Evolutionary conservation across 2,888 invertebrate species (phyloP).

Genomic region (Xestia c-nigrum): DNA sequence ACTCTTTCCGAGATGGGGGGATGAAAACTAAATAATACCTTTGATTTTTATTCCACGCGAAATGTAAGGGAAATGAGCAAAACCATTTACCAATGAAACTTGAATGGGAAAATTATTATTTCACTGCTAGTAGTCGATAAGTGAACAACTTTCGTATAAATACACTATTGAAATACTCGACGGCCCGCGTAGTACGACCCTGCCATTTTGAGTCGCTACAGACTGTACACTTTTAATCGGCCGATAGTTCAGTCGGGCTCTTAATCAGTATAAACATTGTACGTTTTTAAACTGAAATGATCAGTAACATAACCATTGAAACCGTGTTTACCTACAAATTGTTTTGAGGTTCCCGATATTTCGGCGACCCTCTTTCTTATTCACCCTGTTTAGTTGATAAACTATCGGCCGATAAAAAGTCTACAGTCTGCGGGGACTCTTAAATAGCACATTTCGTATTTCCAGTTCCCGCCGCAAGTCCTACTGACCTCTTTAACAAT

Average conservation of each 20-base stretch:
- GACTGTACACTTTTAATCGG: neutral
- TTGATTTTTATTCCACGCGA: neutral
- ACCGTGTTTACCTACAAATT: too few species aligned
- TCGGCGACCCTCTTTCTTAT: neutral
- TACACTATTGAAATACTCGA: slow-evolving; percentile 51
- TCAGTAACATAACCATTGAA: neutral
- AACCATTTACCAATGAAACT: slow-evolving; percentile 7
- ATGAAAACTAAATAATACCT: too few species aligned
- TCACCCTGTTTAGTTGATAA: neutral
- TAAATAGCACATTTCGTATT: slow-evolving; percentile 37
- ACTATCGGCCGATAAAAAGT: neutral
- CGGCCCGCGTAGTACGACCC: slow-evolving; percentile 10
- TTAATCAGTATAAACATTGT: neutral
- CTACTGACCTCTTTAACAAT: slow-evolving; percentile 38
- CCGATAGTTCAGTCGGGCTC: neutral
- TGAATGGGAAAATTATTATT: slow-evolving; percentile 40
- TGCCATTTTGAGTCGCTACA: slow-evolving; percentile 15
- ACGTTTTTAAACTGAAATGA: too few species aligned
- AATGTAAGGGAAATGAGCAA: slow-evolving; percentile 14
- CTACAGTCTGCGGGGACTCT: neutral
- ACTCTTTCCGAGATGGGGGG: too few species aligned
- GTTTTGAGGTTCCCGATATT: too few species aligned
- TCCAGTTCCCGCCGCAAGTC: slow-evolving; percentile 11
- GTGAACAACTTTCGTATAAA: slow-evolving; percentile 36
- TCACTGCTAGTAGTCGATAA: slow-evolving; percentile 41